Base-by-base conservation (phyloP, 2,888 invertebrate genomes). In the Ornithoptera priamus region DNA sequence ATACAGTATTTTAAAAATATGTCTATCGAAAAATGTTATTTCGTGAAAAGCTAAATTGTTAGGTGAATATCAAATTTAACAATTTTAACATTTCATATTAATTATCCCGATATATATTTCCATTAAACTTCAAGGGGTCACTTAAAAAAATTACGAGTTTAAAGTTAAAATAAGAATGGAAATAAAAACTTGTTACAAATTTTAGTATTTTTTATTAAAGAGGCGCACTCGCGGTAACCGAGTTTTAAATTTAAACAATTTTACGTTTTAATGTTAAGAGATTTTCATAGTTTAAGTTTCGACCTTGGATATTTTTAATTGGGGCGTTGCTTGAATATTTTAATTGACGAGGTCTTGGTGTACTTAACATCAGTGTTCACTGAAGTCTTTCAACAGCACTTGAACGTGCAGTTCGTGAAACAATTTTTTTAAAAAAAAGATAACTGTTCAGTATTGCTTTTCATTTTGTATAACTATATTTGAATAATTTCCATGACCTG, bases 401-500 rank as follows among this genome's bases (percentile, higher is more conserved):
- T 59, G 39, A 46, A 18, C 39, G 50, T 20, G 57, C 56, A 30
- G 20, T 22, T 59, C 15, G 6, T 64, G 17, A 67, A 69, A 63
- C 53, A 58, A 46, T 63, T 42, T 22, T 53, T 67, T 24, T 36
- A 42, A 67, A 56, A 57, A 67, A 56, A n/a, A 56, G 36, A 46
- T 30, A 60, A 10, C 12, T 4, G 18, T n/a, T n/a, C 7, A n/a
- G 30, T 61, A 62, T 22, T 50, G 53, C 53, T 53, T 53, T 53
- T 53, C 18, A 18, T n/a, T 53, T 18, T 53, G 18, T 53, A 53
- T 53, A 22, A 65, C 30, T 30, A 30, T 36, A 57, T 46, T 69
- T 56, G 20, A 64, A 64, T 62, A 62, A 53, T 66, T 59, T 66
- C 22, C 62, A 59, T 66, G 62, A 65, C 69, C 65, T 58, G 7